Evolutionary conservation across 2,888 invertebrate species (phyloP).

Genomic region (Drosophila formosana): DNA sequence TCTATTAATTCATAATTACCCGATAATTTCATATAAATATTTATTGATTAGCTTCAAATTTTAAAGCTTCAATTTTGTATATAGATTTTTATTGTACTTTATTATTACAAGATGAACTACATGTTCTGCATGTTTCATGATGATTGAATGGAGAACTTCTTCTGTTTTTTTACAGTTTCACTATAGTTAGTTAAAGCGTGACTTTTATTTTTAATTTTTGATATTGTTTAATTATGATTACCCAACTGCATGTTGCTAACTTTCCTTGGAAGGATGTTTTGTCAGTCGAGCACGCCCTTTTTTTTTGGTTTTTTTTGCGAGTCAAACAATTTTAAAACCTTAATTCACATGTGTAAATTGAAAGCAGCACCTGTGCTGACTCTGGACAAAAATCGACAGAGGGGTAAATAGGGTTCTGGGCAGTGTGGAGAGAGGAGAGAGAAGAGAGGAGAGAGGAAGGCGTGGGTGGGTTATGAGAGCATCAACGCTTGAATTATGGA

Average conservation of each 20-base stretch:
- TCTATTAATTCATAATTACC: no score
- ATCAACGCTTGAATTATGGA: constrained; percentile 70
- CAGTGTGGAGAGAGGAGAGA: background rate
- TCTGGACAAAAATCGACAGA: constrained; percentile 1
- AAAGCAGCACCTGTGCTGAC: constrained; percentile 78
- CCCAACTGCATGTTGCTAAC: no score
- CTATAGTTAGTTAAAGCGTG: no score
- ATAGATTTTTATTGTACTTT: no score
- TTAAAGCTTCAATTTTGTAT: no score
- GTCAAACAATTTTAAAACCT: constrained; percentile 80
- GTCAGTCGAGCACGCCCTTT: background rate
- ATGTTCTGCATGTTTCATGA: no score
- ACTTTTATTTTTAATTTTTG: no score
- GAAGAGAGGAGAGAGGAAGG: constrained; percentile 12
- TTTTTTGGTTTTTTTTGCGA: constrained; percentile 54
- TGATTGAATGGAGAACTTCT: no score
- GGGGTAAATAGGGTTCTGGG: background rate
- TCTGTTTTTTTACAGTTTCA: background rate
- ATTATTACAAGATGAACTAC: no score
- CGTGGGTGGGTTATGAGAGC: background rate
- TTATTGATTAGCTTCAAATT: no score
- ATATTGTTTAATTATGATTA: no score
- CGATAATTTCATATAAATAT: no score
- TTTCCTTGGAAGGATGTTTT: constrained; percentile 1
- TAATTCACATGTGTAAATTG: constrained; percentile 79